Conservation (phyloP, 1,140 invertebrate genomes). For the Leptopilina clavipes region DNA sequence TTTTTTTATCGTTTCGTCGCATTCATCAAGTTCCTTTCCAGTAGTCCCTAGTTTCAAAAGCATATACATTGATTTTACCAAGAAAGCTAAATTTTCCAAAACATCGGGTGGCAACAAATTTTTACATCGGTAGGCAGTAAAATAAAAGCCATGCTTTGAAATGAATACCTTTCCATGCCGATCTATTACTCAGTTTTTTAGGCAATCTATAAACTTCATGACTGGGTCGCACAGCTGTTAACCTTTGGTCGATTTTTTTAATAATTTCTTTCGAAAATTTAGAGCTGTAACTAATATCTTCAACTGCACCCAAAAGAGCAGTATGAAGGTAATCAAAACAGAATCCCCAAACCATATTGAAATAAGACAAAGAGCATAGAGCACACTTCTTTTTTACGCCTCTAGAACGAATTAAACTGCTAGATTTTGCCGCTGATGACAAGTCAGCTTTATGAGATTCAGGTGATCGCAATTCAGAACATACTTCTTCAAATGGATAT, state of each 20-base stretch:
- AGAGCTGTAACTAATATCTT: neutral
- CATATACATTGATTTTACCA: conserved; percentile 1
- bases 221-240: neutral
- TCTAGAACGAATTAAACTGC: neutral
- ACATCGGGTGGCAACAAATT: neutral
- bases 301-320: conserved; percentile 2
- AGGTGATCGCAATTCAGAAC: neutral
- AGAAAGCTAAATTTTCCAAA: neutral
- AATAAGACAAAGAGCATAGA: neutral
- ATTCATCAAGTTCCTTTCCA: neutral
- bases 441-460: neutral
- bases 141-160: conserved; percentile 13
- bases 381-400: neutral
- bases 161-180: neutral
- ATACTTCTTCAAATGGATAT: neutral
- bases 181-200: neutral
- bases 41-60: neutral
- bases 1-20: neutral
- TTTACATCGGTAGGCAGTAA: neutral
- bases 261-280: neutral
- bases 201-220: neutral
- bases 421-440: neutral
- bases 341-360: neutral
- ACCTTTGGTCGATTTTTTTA: neutral
- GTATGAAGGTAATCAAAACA: conserved; percentile 1